Evolutionary conservation across 2,888 invertebrate genomes (phyloP).

Genomic region (Periphyllus acericola): DNA sequence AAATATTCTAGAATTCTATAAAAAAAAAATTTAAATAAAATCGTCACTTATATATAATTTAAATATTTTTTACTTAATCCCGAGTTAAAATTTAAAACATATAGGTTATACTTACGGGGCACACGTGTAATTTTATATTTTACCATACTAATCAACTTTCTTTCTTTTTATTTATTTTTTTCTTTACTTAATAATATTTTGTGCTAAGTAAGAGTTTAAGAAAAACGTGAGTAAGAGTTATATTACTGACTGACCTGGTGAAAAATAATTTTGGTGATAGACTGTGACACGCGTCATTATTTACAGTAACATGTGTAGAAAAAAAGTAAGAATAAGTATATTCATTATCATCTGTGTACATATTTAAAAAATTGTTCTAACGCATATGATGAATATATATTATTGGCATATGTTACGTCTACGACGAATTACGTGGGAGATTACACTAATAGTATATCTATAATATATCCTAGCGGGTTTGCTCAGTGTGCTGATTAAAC

Average conservation of each 20-base stretch:
- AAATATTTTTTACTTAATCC: too few relatives aligned
- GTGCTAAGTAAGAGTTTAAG: conserved; percentile 22
- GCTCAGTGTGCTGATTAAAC: conserved; percentile 28
- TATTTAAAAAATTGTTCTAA: neutral
- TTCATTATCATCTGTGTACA: neutral
- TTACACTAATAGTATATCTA: neutral
- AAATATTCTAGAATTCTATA: too few relatives aligned
- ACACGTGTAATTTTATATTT: conserved; percentile 32
- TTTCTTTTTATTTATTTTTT: neutral
- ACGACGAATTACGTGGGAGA: neutral
- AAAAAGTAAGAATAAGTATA: neutral
- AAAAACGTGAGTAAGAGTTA: conserved; percentile 32
- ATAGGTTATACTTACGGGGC: neutral
- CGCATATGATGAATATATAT: neutral
- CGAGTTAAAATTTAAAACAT: neutral
- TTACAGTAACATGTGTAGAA: neutral
- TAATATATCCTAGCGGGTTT: conserved; percentile 4
- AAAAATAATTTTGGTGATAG: conserved; percentile 6
- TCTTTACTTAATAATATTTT: conserved; percentile 22
- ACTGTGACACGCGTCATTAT: neutral
- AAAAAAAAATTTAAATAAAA: too few relatives aligned
- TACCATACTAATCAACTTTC: conserved; percentile 39
- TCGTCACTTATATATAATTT: too few relatives aligned
- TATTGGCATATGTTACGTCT: neutral
- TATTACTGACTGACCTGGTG: conserved; percentile 43